These are phyloP conservation scores for Heteronetta atricapilla DNA, from an alignment of 2,113 vertebrate species.

Conservation along the genomic window DNA sequence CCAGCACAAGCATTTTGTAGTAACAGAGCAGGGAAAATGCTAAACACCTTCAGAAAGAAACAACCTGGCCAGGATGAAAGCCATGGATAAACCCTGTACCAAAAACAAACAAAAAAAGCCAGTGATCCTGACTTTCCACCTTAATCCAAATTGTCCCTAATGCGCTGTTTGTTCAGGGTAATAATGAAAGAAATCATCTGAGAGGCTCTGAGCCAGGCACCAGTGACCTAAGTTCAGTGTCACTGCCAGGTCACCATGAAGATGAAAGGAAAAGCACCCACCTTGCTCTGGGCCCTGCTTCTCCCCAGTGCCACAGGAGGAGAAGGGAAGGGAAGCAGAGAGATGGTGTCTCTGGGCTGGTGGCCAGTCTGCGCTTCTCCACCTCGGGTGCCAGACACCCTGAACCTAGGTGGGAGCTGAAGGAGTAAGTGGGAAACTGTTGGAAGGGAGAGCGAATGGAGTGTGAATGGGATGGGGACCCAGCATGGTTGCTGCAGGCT, in stretches of 20 bases:
- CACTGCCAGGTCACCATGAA: background rate
- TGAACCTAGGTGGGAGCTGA: background rate
- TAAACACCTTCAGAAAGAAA: background rate
- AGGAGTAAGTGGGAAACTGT: background rate
- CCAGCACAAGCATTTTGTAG: background rate
- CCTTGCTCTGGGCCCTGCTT: background rate
- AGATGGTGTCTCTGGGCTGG: background rate
- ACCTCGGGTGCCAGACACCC: rapidly evolving
- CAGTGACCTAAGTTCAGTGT: background rate
- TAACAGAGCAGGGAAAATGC: background rate
- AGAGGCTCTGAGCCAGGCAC: background rate
- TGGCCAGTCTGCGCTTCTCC: background rate
- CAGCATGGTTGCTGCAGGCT: background rate
- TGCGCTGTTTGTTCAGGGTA: background rate
- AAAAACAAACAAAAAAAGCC: background rate
- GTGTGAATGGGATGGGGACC: background rate
- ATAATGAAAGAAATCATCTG: background rate
- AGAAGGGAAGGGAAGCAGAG: background rate
- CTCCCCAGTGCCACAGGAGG: background rate
- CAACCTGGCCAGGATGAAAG: background rate
- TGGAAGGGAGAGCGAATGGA: background rate
- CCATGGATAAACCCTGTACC: background rate
- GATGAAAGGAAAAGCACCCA: background rate
- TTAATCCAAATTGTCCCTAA: background rate
- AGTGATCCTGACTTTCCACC: background rate